Percentiles rank a stretch among this genome's conserved stretches.
Evolutionary conservation across 2,888 invertebrate genomes (phyloP).

Genomic region (Sinhomidia bicolor): DNA sequence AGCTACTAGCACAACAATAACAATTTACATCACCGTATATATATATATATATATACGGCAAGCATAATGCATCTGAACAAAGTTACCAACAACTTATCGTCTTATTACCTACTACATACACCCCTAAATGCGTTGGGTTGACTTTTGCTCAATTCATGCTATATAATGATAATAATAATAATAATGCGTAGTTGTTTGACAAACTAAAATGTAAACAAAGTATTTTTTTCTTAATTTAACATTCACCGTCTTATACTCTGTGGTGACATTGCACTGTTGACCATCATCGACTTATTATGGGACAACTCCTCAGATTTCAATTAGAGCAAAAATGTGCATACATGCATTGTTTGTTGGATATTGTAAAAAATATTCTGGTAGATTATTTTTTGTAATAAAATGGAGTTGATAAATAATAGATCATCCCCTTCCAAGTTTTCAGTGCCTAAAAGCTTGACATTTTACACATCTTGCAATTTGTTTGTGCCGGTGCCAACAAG

Average conservation of each 20-base stretch:
- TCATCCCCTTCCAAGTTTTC: slow-evolving; percentile 34
- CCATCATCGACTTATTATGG: background rate
- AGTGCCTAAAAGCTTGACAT: slow-evolving; percentile 26
- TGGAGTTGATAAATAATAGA: slow-evolving; percentile 25
- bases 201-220: slow-evolving; percentile 20
- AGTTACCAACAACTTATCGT: background rate
- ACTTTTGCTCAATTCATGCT: slow-evolving; percentile 40
- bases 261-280: slow-evolving; percentile 8
- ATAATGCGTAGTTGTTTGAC: background rate
- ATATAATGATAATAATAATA: too few relatives aligned
- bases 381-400: background rate
- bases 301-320: slow-evolving; percentile 19
- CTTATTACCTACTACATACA: background rate
- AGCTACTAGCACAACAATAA: background rate
- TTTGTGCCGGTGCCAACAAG: slow-evolving; percentile 36
- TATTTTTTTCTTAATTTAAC: background rate
- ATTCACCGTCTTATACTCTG: background rate
- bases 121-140: background rate
- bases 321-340: background rate
- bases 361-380: background rate
- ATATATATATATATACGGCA: too few relatives aligned
- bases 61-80: too few relatives aligned
- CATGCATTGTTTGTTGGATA: slow-evolving; percentile 6
- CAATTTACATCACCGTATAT: slow-evolving; percentile 16
- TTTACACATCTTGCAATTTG: slow-evolving; percentile 42